Base-by-base conservation (phyloP, 1,140 invertebrate genomes). In the Mizuhopecten yessoensis region DNA sequence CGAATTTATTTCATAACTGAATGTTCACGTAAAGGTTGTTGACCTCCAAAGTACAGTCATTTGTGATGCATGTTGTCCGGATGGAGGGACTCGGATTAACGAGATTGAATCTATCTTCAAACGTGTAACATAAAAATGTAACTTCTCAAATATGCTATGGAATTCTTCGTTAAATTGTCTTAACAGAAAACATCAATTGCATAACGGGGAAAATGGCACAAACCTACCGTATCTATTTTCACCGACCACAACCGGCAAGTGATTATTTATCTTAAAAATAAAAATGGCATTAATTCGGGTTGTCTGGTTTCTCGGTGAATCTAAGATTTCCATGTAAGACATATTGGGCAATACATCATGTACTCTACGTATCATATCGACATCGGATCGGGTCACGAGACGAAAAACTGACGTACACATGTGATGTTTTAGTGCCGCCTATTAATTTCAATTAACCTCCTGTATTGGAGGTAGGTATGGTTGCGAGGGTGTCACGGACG, bases 321-420 rank as follows among this genome's bases (percentile, higher is more conserved):
- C 57, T 75, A 75, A 75, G 57, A 75, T 75, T 57, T 75, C 57
- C 57, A 75, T 75, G 57, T 75, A 75, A 29, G 57, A 75, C n/a
- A 17, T 75, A 29, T 9, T 3, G 17, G 1, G 57, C 29, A 75
- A 75, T 75, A 75, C 29, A 75, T 75, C 57, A 75, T 75, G 57
- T 75, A 75, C 57, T 75, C 57, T 75, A 29, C n/a, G 23, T 23
- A 39, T 75, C 57, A 75, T 75, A 75, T 75, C 57, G 29, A 29
- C 57, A 13, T 75, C 29, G 17, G 17, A 75, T 75, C 29, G 17
- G 17, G 29, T 75, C 57, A 75, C 57, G 23, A 17, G 20, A 5
- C 57, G 57, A 75, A n/a, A 75, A 75, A 75, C 57, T 75, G 23
- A 17, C 57, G 57, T 9, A 1, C 57, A 75, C 9, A 75, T 75